phyloP scores from a whole-genome alignment of 2,113 vertebrate species.

The Oxyruncus cristatus region DNA sequence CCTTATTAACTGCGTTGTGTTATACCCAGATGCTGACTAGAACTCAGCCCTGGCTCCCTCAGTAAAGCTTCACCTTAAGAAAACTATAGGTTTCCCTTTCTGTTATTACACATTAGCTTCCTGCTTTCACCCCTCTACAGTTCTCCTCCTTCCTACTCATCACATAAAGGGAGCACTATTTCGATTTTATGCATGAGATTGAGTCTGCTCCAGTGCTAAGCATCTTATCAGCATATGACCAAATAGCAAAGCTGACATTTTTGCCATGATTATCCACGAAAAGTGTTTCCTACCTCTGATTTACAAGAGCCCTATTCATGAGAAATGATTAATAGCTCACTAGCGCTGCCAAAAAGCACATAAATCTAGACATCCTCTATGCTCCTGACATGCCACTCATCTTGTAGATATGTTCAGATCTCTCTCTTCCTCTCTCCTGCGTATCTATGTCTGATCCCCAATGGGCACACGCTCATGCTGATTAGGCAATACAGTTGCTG shows the following conservation, averaged over 20 bases:
- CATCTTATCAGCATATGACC: conserved; percentile 47
- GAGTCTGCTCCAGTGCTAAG: background rate
- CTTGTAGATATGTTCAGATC: conserved; percentile 41
- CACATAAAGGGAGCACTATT: background rate
- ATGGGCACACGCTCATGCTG: conserved; percentile 50
- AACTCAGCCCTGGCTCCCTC: background rate
- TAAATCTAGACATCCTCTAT: conserved; percentile 69
- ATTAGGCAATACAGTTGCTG: conserved; percentile 72
- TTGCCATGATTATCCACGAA: conserved; percentile 35
- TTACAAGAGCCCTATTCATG: conserved; percentile 62
- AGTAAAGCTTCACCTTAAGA: background rate
- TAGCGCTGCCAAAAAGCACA: conserved; percentile 69
- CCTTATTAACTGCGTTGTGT: conserved; percentile 36
- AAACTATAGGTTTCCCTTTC: background rate
- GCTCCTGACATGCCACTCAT: conserved; percentile 68
- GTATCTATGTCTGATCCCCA: conserved; percentile 48
- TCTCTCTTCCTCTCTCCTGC: background rate
- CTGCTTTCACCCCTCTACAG: conserved; percentile 3
- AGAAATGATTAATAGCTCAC: conserved; percentile 72
- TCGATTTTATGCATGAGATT: conserved; percentile 26
- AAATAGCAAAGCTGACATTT: conserved; percentile 46
- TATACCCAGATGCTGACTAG: conserved; percentile 30
- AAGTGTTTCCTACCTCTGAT: conserved; percentile 63
- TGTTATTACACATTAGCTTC: background rate
- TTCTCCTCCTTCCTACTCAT: background rate